Base-by-base conservation (phyloP, 2,113 vertebrate genomes). In the Platichthys flesus region DNA sequence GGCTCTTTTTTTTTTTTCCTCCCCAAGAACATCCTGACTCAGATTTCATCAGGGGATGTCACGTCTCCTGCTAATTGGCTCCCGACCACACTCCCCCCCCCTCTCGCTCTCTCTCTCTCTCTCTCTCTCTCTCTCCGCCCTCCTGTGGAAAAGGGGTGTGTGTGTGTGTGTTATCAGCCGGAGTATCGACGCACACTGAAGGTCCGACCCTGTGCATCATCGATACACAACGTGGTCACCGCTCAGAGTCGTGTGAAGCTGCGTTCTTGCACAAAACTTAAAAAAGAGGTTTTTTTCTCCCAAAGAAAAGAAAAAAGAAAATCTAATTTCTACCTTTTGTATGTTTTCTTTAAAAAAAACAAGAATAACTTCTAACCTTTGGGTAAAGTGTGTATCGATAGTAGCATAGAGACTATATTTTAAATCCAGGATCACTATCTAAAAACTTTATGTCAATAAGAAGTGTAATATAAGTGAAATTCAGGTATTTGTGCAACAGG, bases 121-220 rank as follows among this genome's bases (percentile, higher is more conserved):
- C 26, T 26, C 47, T 47, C 45, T 47, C 45, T 47, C 45, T 14
- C 45, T 47, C 45, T 15, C 45, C 15, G 13, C 8, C 20, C 51
- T 31, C 8, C 28, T n/a, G 49, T 59, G 68, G 76, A 49, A 24
- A 24, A 2, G 2, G 2, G 24, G n/a, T n/a, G n/a, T n/a, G n/a
- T 24, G 24, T 76, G 69, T 58, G 68, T 67, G 65, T 62, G 77
- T 83, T 62, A 74, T 70, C 67, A 63, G 81, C 76, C 24, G 24
- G 37, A 55, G 80, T 56, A 57, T 56, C 56, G 75, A 59, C 45
- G 23, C 73, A 81, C 74, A 59, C 72, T 62, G 74, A 88, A 90
- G 87, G 74, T 91, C 90, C 88, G 90, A 90, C 90, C 90, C 90
- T 89, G 87, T 90, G 90, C 86, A 67, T 76, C 60, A 67, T 63